These are phyloP conservation scores for Hemitrygon akajei DNA, from an alignment of 2,797 vertebrate genomes.

Conservation along the genomic window DNA sequence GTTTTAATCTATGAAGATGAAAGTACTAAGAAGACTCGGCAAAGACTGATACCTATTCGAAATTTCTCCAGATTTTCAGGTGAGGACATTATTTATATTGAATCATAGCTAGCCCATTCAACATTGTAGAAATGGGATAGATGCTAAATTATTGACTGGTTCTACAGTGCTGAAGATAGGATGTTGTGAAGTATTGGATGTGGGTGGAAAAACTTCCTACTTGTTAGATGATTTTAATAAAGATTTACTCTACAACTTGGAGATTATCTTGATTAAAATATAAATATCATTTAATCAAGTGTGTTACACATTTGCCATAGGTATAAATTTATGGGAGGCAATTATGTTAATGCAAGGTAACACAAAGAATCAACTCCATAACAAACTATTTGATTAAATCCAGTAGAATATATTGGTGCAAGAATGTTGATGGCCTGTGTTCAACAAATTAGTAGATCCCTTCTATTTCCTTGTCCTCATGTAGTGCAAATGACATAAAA, in stretches of 20 bases:
- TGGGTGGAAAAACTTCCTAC: background rate
- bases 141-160: background rate
- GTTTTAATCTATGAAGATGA: constrained; percentile 72
- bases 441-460: too few species aligned
- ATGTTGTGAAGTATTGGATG: background rate
- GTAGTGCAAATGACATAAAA: background rate
- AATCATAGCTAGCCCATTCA: background rate
- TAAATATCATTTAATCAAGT: background rate
- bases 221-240: background rate
- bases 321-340: background rate
- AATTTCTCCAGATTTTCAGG: constrained; percentile 80
- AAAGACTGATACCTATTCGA: constrained; percentile 79
- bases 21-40: constrained; percentile 58
- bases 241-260: background rate
- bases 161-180: background rate
- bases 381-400: background rate
- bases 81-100: constrained; percentile 44
- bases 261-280: background rate
- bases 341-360: background rate
- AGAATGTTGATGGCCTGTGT: background rate
- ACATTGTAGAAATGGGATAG: background rate
- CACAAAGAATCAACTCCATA: background rate
- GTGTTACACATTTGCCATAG: background rate
- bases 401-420: background rate
- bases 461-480: background rate